These are phyloP conservation scores for Pipa parva DNA, from an alignment of 2,113 vertebrate species.

Conservation along the genomic window DNA sequence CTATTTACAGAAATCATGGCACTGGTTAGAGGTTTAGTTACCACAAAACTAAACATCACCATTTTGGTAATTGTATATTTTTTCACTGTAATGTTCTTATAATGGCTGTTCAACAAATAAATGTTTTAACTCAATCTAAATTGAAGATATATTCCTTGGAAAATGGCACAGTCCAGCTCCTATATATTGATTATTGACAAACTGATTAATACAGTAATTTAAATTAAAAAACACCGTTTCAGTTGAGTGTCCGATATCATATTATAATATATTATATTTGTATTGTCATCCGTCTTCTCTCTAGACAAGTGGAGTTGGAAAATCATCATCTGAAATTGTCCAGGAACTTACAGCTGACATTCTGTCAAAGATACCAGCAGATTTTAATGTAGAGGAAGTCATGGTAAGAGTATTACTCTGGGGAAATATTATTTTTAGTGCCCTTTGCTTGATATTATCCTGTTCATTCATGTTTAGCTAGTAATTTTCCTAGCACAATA, in stretches of 20 bases:
- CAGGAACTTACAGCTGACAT: conserved; percentile 39
- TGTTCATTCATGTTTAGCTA: background rate
- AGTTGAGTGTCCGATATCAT: conserved; percentile 8
- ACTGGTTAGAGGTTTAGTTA: too few relatives aligned
- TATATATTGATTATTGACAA: background rate
- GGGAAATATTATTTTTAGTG: background rate
- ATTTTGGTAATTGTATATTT: too few relatives aligned
- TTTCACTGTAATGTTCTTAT: too few relatives aligned
- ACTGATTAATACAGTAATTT: background rate
- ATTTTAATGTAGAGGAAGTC: conserved; percentile 40
- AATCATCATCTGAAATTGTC: conserved; percentile 40
- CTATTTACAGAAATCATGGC: background rate
- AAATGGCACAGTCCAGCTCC: background rate
- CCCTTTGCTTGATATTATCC: background rate
- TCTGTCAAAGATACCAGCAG: conserved; percentile 37
- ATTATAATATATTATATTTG: conserved; percentile 20
- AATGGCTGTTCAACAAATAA: too few relatives aligned
- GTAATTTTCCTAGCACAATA: background rate
- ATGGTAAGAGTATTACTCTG: conserved; percentile 13
- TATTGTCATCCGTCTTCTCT: conserved; percentile 25
- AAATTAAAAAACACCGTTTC: conserved; percentile 1
- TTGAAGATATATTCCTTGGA: too few relatives aligned
- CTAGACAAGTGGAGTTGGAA: conserved; percentile 32
- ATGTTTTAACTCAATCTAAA: too few relatives aligned
- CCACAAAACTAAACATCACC: too few relatives aligned